Percentiles rank a stretch among this genome's conserved stretches.
phyloP scores from a whole-genome alignment of 2,113 vertebrate species.

The Choloepus hoffmanni region DNA sequence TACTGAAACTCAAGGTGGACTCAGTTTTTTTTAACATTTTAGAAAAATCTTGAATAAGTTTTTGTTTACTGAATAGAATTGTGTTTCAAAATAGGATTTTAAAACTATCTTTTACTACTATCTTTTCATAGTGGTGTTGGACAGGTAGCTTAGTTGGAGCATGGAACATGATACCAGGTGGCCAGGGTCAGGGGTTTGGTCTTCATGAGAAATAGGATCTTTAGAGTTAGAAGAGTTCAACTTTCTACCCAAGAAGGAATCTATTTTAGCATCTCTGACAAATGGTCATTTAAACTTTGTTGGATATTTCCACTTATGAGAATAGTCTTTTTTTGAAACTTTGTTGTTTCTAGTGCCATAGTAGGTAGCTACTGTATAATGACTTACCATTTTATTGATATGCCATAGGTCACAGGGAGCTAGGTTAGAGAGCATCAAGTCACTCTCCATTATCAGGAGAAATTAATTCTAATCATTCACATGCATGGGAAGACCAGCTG shows the following conservation, averaged over 20 bases:
- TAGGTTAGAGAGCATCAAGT: not conserved
- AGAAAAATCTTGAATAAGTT: conserved; percentile 43
- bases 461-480: conserved; percentile 45
- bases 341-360: conserved; percentile 45
- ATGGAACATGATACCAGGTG: not conserved
- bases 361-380: conserved; percentile 19
- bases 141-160: conserved; percentile 47
- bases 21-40: conserved; percentile 57
- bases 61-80: conserved; percentile 64
- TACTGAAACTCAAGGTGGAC: conserved; percentile 36
- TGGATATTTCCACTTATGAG: conserved; percentile 45
- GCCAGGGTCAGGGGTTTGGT: conserved; percentile 16
- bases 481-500: not conserved
- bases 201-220: not conserved
- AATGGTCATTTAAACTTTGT: conserved; percentile 49
- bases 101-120: conserved; percentile 49
- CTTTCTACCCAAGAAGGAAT: conserved; percentile 28
- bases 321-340: conserved; percentile 50
- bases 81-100: conserved; percentile 46
- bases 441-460: conserved; percentile 18
- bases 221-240: conserved; percentile 46
- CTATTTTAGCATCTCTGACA: not conserved
- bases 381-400: conserved; percentile 39
- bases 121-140: conserved; percentile 46
- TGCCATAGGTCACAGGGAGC: conserved; percentile 20